Percentiles rank a stretch among this genome's conserved stretches.
phyloP scores from a whole-genome alignment of 2,113 vertebrate species.

The Saguinus imperator region DNA sequence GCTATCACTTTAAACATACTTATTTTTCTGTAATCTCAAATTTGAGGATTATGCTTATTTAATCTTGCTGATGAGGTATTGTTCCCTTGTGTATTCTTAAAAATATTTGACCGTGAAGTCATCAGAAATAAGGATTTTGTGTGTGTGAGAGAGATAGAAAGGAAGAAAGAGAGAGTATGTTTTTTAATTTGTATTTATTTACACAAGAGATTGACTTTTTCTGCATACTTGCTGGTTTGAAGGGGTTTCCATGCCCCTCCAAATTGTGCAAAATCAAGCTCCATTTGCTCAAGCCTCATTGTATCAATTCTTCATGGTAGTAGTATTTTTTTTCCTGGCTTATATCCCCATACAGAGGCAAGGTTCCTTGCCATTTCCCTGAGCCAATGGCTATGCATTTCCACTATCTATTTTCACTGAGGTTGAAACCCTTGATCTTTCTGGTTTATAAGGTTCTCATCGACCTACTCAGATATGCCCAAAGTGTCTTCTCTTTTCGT shows the following conservation, averaged over 20 bases:
- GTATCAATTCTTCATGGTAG: background rate
- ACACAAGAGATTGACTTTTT: background rate
- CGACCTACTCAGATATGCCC: background rate
- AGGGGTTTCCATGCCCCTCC: background rate
- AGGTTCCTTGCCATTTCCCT: background rate
- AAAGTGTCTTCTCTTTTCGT: background rate
- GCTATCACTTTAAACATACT: background rate
- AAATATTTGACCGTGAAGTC: background rate
- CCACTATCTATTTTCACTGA: background rate
- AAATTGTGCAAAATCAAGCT: background rate
- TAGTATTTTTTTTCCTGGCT: background rate
- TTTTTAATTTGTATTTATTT: slow-evolving; percentile 27
- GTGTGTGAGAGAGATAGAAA: background rate
- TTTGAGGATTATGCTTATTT: background rate
- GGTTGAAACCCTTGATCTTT: background rate
- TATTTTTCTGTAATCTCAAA: background rate
- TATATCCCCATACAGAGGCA: background rate
- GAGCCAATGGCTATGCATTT: background rate
- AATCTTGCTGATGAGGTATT: background rate
- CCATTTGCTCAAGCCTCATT: background rate
- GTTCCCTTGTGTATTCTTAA: background rate
- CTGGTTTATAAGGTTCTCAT: background rate
- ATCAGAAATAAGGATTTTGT: background rate
- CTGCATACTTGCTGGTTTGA: background rate
- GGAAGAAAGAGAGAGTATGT: background rate